A percentile compares a stretch with the other conserved stretches of the same genome.
Evolutionary conservation across 1,140 invertebrate genomes (phyloP).

Genomic region (Drosophila miranda): DNA sequence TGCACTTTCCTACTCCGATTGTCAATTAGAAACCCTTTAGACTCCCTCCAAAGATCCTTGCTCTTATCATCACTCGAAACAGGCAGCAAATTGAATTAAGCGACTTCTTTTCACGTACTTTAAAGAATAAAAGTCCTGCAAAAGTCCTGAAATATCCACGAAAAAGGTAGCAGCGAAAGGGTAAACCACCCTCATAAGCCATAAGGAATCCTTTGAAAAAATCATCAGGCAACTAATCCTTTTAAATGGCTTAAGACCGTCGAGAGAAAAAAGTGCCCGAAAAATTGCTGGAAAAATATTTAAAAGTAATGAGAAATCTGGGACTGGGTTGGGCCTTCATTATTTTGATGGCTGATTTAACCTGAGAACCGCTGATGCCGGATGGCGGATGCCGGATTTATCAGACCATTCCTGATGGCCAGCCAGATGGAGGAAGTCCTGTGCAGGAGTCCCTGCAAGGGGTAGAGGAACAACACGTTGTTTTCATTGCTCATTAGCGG

Average conservation of each 20-base stretch:
- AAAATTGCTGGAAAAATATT: conserved; percentile 70
- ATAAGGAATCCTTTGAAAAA: conserved; percentile 55
- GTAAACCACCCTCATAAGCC: conserved; percentile 39
- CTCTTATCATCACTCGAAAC: conserved; percentile 41
- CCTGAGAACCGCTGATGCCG: conserved; percentile 39
- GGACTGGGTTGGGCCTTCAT: conserved; percentile 51
- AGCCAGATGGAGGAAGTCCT: conserved; percentile 15
- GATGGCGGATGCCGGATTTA: conserved; percentile 40
- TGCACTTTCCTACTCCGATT: conserved; percentile 12
- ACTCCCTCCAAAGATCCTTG: neutral
- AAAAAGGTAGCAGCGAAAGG: conserved; percentile 24
- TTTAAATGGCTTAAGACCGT: conserved; percentile 61
- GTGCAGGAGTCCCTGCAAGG: neutral
- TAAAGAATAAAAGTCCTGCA: conserved; percentile 23
- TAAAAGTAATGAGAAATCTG: conserved; percentile 69
- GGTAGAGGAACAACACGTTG: conserved; percentile 67
- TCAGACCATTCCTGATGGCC: conserved; percentile 54
- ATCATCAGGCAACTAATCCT: conserved; percentile 60
- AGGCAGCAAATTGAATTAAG: conserved; percentile 62
- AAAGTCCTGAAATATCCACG: conserved; percentile 34
- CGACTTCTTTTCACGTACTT: conserved; percentile 57
- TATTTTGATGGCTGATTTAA: conserved; percentile 78
- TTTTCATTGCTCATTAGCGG: conserved; percentile 82
- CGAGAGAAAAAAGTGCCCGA: conserved; percentile 37
- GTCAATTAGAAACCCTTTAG: conserved; percentile 37